Evolutionary conservation across 1,140 invertebrate species (phyloP).

Genomic region (Brachionus rubens): DNA sequence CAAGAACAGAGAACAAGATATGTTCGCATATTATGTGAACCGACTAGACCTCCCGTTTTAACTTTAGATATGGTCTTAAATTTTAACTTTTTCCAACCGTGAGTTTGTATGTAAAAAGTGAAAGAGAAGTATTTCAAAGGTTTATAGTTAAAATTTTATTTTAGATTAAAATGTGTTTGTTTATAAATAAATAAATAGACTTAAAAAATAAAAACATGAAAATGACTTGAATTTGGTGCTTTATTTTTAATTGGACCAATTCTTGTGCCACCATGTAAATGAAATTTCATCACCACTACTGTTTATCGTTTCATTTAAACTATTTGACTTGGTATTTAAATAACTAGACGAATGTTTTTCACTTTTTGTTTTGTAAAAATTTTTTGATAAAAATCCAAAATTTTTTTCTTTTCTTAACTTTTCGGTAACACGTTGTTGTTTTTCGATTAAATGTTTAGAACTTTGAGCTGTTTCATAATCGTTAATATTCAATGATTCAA

Average conservation of each 20-base stretch:
- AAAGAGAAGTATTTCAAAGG: too few species aligned
- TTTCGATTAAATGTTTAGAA: not conserved
- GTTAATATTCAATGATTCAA: conserved; percentile 52
- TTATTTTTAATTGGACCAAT: not conserved
- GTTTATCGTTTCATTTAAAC: not conserved
- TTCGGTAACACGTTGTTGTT: not conserved
- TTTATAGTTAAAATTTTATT: too few species aligned
- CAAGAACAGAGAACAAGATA: too few species aligned
- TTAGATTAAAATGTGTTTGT: too few species aligned
- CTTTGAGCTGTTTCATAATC: conserved; percentile 54
- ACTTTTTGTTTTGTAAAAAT: conserved; percentile 17
- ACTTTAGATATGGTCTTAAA: too few species aligned
- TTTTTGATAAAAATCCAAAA: conserved; percentile 17
- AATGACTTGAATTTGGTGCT: not conserved
- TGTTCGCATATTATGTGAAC: too few species aligned
- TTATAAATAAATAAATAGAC: too few species aligned
- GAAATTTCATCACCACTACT: not conserved
- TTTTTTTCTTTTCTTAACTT: conserved; percentile 16
- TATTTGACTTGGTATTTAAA: not conserved
- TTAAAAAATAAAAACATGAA: too few species aligned
- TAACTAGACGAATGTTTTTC: not conserved
- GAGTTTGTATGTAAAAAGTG: too few species aligned
- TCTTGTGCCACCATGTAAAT: conserved; percentile 1
- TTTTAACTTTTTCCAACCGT: too few species aligned
- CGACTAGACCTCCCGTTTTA: too few species aligned